Evolutionary conservation across 2,888 invertebrate species (phyloP).

Genomic region (Plutella xylostella): DNA sequence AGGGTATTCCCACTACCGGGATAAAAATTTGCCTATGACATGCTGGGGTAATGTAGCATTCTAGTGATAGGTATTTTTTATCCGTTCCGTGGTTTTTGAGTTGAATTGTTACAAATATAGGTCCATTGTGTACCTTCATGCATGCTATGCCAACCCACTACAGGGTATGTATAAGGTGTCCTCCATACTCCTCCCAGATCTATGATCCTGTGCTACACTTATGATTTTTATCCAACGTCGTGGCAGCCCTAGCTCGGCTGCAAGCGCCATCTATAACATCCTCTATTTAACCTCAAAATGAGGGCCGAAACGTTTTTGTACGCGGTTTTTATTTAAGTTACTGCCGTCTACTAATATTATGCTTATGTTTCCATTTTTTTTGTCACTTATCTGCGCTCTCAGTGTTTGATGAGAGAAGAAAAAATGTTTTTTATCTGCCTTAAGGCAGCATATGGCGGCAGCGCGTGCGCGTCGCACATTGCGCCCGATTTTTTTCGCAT

Average conservation of each 20-base stretch:
- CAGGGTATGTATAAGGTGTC: too few relatives aligned
- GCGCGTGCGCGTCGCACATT: constrained; percentile 62
- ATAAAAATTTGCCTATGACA: too few relatives aligned
- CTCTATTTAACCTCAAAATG: constrained; percentile 57
- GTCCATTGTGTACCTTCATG: too few relatives aligned
- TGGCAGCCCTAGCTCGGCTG: constrained; percentile 24
- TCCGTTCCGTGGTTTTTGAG: too few relatives aligned
- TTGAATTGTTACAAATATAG: too few relatives aligned
- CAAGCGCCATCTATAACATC: constrained; percentile 35
- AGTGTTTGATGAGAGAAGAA: constrained; percentile 54
- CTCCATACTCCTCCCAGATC: too few relatives aligned
- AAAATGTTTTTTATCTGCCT: constrained; percentile 40
- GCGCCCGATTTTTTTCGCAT: constrained; percentile 63
- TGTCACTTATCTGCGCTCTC: constrained; percentile 43
- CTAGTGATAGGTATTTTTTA: too few relatives aligned
- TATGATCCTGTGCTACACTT: too few relatives aligned
- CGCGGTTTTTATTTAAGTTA: constrained; percentile 45
- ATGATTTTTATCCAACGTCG: too few relatives aligned
- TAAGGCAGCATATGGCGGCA: constrained; percentile 42
- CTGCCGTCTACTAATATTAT: constrained; percentile 57
- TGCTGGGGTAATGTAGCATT: too few relatives aligned
- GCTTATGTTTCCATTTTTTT: constrained; percentile 65
- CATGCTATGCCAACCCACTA: too few relatives aligned
- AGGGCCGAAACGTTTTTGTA: constrained; percentile 41
- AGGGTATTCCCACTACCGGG: too few relatives aligned